Evolutionary conservation across 37 sponge, comb jelly and placozoan species (phyloP).

Genomic region (Hexactinellida sp.): DNA sequence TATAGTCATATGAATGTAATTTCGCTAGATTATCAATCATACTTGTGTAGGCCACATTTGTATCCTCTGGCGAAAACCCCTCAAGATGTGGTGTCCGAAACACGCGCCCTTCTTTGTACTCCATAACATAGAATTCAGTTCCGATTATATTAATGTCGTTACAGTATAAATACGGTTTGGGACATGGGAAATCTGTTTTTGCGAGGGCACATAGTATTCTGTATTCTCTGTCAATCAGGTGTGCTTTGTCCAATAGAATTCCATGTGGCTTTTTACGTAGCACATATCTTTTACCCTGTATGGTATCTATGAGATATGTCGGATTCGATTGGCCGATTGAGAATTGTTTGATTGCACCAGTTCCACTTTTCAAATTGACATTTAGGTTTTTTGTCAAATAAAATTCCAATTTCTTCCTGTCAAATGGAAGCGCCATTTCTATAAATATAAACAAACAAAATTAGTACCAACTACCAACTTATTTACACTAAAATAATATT

Average conservation of each 20-base stretch:
- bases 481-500: no score
- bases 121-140: slow-evolving; percentile 70
- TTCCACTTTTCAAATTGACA: background rate
- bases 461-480: no score
- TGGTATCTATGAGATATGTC: slow-evolving; percentile 40
- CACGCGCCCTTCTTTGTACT: slow-evolving; percentile 42
- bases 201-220: slow-evolving; percentile 43
- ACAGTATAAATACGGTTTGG: slow-evolving; percentile 50
- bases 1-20: slow-evolving; percentile 48
- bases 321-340: slow-evolving; percentile 64
- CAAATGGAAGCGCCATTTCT: background rate
- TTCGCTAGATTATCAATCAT: slow-evolving; percentile 39
- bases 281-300: slow-evolving; percentile 32
- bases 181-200: slow-evolving; percentile 47
- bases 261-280: slow-evolving; percentile 58
- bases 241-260: slow-evolving; percentile 49
- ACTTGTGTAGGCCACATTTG: slow-evolving; percentile 31
- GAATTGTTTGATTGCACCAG: background rate
- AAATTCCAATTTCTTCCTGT: background rate
- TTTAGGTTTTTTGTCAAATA: background rate
- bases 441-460: background rate
- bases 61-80: slow-evolving; percentile 30
- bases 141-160: slow-evolving; percentile 41
- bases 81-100: slow-evolving; percentile 34
- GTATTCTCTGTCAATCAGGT: slow-evolving; percentile 34